Percentiles rank a stretch among this genome's conserved stretches.
Conservation (phyloP, 2,888 invertebrate genomes). For the Drosophila subsilvestris region DNA sequence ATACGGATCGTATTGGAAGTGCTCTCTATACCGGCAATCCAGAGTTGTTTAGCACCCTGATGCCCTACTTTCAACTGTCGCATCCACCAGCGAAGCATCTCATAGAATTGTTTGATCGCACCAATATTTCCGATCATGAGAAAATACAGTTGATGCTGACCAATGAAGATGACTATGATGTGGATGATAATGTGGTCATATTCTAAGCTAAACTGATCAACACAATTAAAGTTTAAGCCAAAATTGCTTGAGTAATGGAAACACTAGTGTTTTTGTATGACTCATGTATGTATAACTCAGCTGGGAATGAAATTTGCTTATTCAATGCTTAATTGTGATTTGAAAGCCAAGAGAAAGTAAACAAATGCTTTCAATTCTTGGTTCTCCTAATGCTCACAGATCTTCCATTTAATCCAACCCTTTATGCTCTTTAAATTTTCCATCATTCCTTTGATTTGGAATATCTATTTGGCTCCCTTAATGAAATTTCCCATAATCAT, state of each 20-base stretch:
- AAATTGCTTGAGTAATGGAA: not conserved
- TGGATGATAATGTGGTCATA: no score
- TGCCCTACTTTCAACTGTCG: not conserved
- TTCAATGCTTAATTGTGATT: no score
- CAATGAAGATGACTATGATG: not conserved
- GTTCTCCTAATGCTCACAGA: no score
- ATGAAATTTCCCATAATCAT: conserved; percentile 18
- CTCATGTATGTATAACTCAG: no score
- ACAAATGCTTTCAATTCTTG: no score
- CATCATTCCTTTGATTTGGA: not conserved
- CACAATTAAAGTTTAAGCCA: not conserved
- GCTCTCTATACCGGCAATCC: not conserved
- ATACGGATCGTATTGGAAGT: not conserved
- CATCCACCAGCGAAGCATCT: no score
- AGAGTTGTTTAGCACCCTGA: not conserved
- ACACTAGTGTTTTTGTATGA: not conserved
- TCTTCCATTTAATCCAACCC: no score
- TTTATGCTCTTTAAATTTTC: no score
- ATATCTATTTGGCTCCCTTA: not conserved
- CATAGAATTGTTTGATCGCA: no score
- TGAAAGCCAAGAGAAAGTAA: no score
- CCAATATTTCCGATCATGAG: not conserved
- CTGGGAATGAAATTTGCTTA: not conserved
- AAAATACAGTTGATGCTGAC: not conserved
- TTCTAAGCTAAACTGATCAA: no score